Conservation (phyloP, 2,113 vertebrate species). For the Cnemophilus loriae region DNA sequence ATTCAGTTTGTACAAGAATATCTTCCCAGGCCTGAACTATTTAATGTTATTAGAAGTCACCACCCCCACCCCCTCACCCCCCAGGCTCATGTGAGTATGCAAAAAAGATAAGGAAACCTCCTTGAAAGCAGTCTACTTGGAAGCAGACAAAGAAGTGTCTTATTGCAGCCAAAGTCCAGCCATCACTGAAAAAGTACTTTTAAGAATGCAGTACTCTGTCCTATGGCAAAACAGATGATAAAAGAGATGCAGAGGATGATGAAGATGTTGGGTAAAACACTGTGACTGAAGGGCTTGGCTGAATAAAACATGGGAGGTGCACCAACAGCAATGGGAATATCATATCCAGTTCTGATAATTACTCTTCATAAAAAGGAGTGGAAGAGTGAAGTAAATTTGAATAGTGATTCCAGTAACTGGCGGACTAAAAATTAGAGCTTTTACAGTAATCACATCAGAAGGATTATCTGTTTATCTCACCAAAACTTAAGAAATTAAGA, state of each 20-base stretch:
- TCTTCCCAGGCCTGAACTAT: not conserved
- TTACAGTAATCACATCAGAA: not conserved
- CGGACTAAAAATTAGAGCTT: not conserved
- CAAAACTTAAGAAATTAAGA: not conserved
- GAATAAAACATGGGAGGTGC: not conserved
- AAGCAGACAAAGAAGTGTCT: not conserved
- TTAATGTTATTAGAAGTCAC: not conserved
- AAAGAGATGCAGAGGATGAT: not conserved
- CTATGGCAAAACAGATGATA: not conserved
- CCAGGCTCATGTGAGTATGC: not conserved
- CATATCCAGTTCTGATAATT: not conserved
- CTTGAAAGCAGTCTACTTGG: not conserved
- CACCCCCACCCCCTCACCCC: too few species aligned
- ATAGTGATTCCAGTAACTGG: not conserved
- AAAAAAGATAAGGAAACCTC: not conserved
- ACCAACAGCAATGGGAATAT: not conserved
- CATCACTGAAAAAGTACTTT: not conserved
- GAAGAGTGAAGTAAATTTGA: not conserved
- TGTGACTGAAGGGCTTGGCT: not conserved
- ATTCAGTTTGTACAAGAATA: not conserved
- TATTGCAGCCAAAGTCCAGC: not conserved
- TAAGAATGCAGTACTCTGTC: not conserved
- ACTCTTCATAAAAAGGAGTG: not conserved
- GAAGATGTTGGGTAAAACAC: not conserved
- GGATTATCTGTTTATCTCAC: not conserved